These are phyloP conservation scores for Zaprionus tsacasi DNA, from an alignment of 1,140 invertebrate species.

Conservation along the genomic window DNA sequence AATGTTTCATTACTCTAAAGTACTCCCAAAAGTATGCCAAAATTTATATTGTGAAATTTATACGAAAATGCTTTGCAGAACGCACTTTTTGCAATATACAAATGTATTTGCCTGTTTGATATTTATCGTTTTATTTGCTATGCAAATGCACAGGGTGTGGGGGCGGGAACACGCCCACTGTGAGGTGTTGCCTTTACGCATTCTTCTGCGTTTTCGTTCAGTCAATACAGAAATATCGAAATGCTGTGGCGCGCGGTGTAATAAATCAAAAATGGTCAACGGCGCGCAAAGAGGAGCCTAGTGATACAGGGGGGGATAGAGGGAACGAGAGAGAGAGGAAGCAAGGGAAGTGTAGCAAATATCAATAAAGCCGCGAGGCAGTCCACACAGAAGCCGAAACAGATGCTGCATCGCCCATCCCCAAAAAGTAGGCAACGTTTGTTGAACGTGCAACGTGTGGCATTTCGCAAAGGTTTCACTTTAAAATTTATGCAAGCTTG, in stretches of 20 bases:
- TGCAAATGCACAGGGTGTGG: neutral
- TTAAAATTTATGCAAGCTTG: neutral
- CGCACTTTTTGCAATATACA: neutral
- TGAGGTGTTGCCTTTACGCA: neutral
- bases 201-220: neutral
- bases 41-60: neutral
- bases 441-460: neutral
- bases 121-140: constrained; percentile 6
- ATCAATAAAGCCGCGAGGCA: constrained; percentile 2
- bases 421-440: neutral
- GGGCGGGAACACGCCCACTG: neutral
- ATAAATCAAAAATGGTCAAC: constrained; percentile 13
- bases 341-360: neutral
- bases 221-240: constrained; percentile 13
- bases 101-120: neutral
- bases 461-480: neutral
- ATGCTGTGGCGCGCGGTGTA: neutral
- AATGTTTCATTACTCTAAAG: neutral
- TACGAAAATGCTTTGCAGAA: neutral
- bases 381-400: neutral
- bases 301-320: neutral
- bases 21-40: neutral
- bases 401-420: neutral
- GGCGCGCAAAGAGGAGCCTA: neutral
- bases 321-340: neutral